Base-by-base conservation (phyloP, 2,113 vertebrate genomes). In the Eptatretus burgeri region DNA sequence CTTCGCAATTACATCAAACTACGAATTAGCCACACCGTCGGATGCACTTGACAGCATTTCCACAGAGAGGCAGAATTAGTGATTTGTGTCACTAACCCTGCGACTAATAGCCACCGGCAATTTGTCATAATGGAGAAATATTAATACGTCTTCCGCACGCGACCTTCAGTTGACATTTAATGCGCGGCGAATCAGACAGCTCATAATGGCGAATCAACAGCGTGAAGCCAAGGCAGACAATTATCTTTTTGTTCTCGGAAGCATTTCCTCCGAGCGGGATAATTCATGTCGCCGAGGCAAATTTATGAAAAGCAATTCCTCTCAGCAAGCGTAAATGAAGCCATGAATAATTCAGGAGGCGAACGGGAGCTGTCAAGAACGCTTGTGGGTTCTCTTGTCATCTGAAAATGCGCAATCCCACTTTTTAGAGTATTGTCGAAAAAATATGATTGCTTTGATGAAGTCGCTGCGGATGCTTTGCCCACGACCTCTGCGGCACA, bases 251-350 rank as follows among this genome's bases (percentile, higher is more conserved):
- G 56, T 60, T 20, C 56, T 60, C 56, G 20, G 56, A n/a, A 20
- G n/a, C 56, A 20, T 20, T 60, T 60, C 56, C 56, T 17, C 56
- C 56, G 56, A 60, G 56, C 56, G 56, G 56, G 20, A 60, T 60
- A 60, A 60, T 60, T n/a, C 56, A 60, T 20, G 56, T 60, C 56
- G n/a, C 56, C 56, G 56, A 20, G 56, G n/a, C n/a, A 60, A 60
- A 60, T 60, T 60, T 60, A 60, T 60, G 56, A 60, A 60, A 60
- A 60, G 56, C 56, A 60, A 60, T 60, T 60, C 56, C 56, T 60
- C 53, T 11, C 56, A 17, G n/a, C 56, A 20, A n/a, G 56, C 56
- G 56, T 60, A 60, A 60, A 60, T 60, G 56, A 60, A 60, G 56
- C 11, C 56, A 60, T 60, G 56, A 60, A 60, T 60, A 60, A 60